A percentile compares a stretch with the other conserved stretches of the same genome.
Conservation (phyloP, 2,113 vertebrate genomes). For the Cettia cetti region DNA sequence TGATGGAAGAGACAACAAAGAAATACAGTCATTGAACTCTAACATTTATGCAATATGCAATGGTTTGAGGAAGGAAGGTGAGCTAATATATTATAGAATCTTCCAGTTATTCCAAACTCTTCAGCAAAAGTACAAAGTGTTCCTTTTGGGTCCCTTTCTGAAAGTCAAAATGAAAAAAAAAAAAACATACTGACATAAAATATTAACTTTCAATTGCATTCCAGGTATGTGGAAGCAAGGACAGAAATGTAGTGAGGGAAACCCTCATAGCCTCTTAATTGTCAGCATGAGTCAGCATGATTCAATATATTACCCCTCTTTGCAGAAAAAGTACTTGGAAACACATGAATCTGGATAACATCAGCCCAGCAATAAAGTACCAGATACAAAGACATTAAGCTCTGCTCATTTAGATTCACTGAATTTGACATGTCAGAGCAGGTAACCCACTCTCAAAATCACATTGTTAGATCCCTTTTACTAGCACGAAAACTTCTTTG, state of each 20-base stretch:
- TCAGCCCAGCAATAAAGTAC: background rate
- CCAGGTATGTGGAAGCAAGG: background rate
- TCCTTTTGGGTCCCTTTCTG: background rate
- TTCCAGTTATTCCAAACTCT: background rate
- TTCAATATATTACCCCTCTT: background rate
- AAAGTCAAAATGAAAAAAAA: background rate
- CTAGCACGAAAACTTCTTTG: background rate
- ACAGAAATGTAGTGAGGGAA: background rate
- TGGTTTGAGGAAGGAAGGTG: background rate
- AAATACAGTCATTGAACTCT: background rate
- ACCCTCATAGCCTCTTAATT: fast-evolving
- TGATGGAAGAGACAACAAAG: background rate
- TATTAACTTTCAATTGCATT: background rate
- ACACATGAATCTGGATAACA: background rate
- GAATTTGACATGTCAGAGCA: background rate
- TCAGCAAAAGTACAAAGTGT: background rate
- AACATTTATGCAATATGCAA: background rate
- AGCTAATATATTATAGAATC: background rate
- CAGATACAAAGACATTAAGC: background rate
- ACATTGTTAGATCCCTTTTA: background rate
- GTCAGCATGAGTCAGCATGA: background rate
- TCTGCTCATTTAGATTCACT: background rate
- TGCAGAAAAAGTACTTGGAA: background rate
- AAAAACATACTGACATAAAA: background rate
- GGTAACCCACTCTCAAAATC: background rate